Base-by-base conservation (phyloP, 2,113 vertebrate species). In the Panurus biarmicus region DNA sequence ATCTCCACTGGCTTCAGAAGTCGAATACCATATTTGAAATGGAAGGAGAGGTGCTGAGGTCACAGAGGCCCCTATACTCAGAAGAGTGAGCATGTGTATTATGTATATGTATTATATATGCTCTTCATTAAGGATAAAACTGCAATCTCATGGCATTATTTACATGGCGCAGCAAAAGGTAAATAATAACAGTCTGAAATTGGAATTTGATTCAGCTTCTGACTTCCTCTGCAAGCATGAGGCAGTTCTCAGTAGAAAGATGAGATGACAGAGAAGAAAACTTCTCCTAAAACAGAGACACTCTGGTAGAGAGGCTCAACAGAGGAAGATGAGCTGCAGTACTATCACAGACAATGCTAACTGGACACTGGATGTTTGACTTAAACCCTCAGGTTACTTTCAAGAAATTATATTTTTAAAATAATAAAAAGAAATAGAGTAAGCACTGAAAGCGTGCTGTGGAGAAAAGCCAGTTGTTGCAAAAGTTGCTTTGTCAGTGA, bases 401-500 rank as follows among this genome's bases (percentile, higher is more conserved):
- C 60, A 90, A n/a, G 47, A 21, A 53, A 31, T 29, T 45, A 35
- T 28, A 80, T 47, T 85, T 85, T 66, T 21, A 4, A 93, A 91
- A 79, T 36, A 78, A 84, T n/a, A 84, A 83, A 75, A 85, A 72
- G 47, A 77, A 87, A 73, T 1, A 76, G 33, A 91, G 58, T 47
- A 70, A 83, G 26, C 29, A 85, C 56, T 90, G 54, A 90, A 87
- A 88, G 45, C 12, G 40, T 93, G 74, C 26, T 87, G 91, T 95
- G 87, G 87, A 94, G 28, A 85, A 93, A 80, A 91, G 79, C 67
- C 72, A 93, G 75, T 15, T 72, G 58, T 47, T 93, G 75, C 75
- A 87, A 58, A 85, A 96, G 69, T 94, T 89, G 75, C 78, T 95
- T 96, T 95, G 75, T 90, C 31, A 64, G 35, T 5, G 10, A 88